Percentiles rank a stretch among this genome's conserved stretches.
Evolutionary conservation across 2,797 vertebrate species (phyloP).

Genomic region (Cynopterus sphinx): DNA sequence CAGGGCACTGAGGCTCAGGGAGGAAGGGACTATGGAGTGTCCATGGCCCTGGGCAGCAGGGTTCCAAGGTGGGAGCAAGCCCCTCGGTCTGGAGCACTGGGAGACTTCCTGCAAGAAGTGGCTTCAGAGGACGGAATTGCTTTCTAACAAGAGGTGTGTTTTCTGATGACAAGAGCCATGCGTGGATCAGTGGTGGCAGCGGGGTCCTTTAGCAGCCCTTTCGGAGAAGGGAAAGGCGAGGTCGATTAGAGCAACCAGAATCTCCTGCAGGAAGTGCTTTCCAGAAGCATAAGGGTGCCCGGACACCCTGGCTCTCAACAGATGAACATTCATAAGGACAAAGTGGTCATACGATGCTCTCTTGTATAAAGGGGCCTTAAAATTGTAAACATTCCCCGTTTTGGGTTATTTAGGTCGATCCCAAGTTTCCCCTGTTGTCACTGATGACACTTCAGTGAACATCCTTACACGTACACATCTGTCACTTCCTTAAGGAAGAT

Average conservation of each 20-base stretch:
- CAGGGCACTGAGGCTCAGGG: accelerated
- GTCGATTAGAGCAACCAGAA: neutral
- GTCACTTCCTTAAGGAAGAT: neutral
- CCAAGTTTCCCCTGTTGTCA: neutral
- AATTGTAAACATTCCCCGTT: neutral
- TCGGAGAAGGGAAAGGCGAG: neutral
- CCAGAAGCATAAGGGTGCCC: neutral
- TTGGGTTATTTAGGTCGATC: neutral
- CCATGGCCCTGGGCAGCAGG: neutral
- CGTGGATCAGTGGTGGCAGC: neutral
- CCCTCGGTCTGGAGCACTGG: neutral
- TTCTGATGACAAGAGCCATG: neutral
- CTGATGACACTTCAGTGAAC: neutral
- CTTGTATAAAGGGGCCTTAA: neutral
- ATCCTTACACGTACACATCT: neutral
- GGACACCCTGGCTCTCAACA: neutral
- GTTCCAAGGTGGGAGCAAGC: neutral
- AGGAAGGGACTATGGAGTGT: accelerated
- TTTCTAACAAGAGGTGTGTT: neutral
- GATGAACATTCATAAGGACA: neutral
- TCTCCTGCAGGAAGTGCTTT: neutral
- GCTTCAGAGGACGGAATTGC: neutral
- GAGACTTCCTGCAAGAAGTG: neutral
- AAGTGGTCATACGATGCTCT: neutral
- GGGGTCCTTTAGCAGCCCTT: neutral